Conservation (phyloP, 2,113 vertebrate genomes). For the Siniperca knerii region DNA sequence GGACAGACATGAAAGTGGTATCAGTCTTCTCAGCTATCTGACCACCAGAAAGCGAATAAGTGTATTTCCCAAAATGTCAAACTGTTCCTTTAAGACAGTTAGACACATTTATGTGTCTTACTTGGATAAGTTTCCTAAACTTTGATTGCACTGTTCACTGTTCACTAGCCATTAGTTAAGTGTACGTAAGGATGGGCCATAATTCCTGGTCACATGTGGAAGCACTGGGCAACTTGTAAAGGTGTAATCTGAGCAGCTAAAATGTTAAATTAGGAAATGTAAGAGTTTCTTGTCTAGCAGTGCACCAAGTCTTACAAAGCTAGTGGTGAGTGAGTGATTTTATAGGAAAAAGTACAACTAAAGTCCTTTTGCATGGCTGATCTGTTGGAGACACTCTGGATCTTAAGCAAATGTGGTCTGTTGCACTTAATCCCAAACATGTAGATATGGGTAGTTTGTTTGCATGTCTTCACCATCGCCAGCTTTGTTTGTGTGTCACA, state of each 20-base stretch:
- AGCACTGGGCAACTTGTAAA: neutral
- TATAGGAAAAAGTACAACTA: neutral
- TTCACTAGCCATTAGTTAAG: neutral
- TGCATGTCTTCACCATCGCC: neutral
- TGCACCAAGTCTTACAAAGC: neutral
- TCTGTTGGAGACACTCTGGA: neutral
- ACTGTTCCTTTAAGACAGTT: neutral
- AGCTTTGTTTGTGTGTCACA: slow-evolving; percentile 3
- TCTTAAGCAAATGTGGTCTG: slow-evolving; percentile 8
- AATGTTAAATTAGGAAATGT: neutral
- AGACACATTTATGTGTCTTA: neutral
- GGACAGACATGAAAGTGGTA: neutral
- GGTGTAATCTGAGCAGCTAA: neutral
- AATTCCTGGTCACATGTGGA: neutral
- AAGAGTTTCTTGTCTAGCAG: neutral
- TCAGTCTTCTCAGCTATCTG: neutral
- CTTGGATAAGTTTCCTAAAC: too few species aligned
- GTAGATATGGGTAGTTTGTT: neutral
- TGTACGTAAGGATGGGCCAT: neutral
- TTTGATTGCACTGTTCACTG: neutral
- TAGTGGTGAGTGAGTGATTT: neutral
- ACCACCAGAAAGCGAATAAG: neutral
- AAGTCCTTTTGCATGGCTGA: neutral
- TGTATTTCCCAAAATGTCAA: neutral
- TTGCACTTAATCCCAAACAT: slow-evolving; percentile 7